Percentiles rank a stretch among this genome's conserved stretches.
Conservation (phyloP, 2,888 invertebrate species). For the Artemia sinica region DNA sequence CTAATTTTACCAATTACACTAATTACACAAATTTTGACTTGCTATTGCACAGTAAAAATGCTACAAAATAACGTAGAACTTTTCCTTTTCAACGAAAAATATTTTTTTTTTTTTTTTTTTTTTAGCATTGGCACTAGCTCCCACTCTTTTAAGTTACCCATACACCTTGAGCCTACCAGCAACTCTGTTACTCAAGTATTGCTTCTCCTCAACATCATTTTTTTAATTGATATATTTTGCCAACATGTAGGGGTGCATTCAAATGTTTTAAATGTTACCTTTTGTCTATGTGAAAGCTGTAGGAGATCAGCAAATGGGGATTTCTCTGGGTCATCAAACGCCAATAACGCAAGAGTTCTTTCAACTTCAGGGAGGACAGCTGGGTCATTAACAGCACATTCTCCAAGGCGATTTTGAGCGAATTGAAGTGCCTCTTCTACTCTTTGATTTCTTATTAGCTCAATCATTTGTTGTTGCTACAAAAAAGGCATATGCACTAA, state of each 20-base stretch:
- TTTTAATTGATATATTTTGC: not conserved
- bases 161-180: not conserved
- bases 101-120: no score
- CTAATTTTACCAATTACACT: no score
- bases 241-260: not conserved
- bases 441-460: constrained; percentile 62
- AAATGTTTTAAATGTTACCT: constrained; percentile 37
- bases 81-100: no score
- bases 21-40: no score
- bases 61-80: no score
- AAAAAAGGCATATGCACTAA: constrained; percentile 26
- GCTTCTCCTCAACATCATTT: not conserved
- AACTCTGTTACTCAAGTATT: not conserved
- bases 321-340: constrained; percentile 85
- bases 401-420: constrained; percentile 73
- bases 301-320: constrained; percentile 90
- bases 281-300: constrained; percentile 81
- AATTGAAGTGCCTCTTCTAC: constrained; percentile 75
- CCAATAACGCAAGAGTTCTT: constrained; percentile 76
- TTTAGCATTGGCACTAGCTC: not conserved
- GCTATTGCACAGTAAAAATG: no score
- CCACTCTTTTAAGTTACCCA: not conserved
- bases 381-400: constrained; percentile 67
- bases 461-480: constrained; percentile 74
- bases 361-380: constrained; percentile 57